Conservation (phyloP, 2,113 vertebrate species). For the Percopsis transmontana region DNA sequence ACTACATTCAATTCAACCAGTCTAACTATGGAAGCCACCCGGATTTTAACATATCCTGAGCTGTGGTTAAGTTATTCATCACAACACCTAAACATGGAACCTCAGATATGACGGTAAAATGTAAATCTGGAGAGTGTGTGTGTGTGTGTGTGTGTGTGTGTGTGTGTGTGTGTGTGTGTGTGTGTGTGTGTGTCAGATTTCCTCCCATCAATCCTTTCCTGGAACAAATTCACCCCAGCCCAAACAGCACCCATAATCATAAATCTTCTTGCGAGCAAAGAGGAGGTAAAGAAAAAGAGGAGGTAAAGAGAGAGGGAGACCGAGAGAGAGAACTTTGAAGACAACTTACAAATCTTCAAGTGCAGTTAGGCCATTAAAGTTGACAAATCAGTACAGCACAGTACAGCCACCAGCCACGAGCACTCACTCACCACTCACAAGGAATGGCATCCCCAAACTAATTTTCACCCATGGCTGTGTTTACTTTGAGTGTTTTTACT, state of each 20-base stretch:
- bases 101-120: too few relatives aligned
- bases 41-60: background rate
- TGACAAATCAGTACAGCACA: slow-evolving; percentile 32
- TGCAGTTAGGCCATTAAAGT: slow-evolving; percentile 54
- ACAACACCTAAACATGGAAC: too few relatives aligned
- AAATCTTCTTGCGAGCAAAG: slow-evolving; percentile 53
- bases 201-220: slow-evolving; percentile 33
- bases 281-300: slow-evolving; percentile 17
- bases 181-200: slow-evolving; percentile 40
- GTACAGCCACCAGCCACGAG: slow-evolving; percentile 45
- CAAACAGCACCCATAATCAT: slow-evolving; percentile 45
- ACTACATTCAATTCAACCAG: background rate
- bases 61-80: too few relatives aligned
- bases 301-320: slow-evolving; percentile 20
- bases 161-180: background rate
- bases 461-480: slow-evolving; percentile 2
- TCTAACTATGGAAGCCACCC: background rate
- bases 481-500: slow-evolving; percentile 16
- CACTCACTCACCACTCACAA: slow-evolving; percentile 1
- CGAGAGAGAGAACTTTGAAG: slow-evolving; percentile 31
- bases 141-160: background rate
- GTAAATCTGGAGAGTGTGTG: background rate
- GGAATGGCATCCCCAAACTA: slow-evolving; percentile 7
- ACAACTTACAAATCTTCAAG: slow-evolving; percentile 65
- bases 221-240: slow-evolving; percentile 53